These are phyloP conservation scores for Pelagia noctiluca DNA, from an alignment of 30 jellyfish, hydroid and myxozoan species.

Conservation along the genomic window DNA sequence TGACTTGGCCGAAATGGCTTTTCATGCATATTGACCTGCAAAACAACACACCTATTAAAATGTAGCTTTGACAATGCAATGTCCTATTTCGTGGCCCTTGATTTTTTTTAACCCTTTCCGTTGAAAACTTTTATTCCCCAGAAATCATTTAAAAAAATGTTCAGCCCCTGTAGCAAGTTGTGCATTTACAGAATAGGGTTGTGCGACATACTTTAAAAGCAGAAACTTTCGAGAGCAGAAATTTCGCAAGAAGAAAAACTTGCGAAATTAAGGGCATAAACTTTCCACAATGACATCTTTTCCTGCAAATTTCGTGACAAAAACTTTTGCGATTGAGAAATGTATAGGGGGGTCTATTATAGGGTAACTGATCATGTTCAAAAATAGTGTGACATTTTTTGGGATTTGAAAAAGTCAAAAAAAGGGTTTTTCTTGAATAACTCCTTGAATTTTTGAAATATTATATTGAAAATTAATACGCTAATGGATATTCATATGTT, in stretches of 20 bases:
- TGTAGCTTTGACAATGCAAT: constrained; percentile 1
- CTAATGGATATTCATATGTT: too few species aligned
- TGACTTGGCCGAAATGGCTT: not conserved
- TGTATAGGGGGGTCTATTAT: too few species aligned
- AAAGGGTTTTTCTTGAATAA: too few species aligned
- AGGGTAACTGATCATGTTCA: too few species aligned
- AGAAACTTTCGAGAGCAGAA: not conserved
- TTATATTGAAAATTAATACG: too few species aligned
- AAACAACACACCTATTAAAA: not conserved
- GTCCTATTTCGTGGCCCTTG: not conserved
- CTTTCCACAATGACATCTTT: not conserved
- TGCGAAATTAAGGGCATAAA: not conserved
- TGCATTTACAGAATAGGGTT: not conserved
- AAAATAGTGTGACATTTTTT: too few species aligned
- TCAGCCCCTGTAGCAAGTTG: not conserved
- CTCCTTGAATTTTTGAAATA: too few species aligned
- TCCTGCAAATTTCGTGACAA: not conserved
- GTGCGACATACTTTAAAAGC: not conserved
- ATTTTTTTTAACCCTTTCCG: not conserved
- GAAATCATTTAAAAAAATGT: not conserved
- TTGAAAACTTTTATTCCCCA: not conserved
- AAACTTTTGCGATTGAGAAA: not conserved
- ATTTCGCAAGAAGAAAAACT: not conserved
- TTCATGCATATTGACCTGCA: constrained; percentile 1
- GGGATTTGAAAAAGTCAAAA: too few species aligned